phyloP scores from a whole-genome alignment of 2,888 invertebrate genomes.

The Ptilodon capucinus region DNA sequence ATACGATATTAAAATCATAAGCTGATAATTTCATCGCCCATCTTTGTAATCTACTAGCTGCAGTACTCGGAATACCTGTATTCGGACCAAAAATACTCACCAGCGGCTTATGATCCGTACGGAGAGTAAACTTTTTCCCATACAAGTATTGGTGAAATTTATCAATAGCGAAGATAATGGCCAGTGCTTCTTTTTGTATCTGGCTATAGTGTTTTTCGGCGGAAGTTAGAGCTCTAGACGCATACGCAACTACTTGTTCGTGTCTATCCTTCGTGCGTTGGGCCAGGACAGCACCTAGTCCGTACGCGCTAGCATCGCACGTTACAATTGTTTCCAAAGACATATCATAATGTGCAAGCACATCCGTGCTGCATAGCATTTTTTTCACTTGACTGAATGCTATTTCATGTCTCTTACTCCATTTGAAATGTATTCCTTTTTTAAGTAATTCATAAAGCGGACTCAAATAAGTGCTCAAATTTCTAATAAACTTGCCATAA shows the following conservation, averaged over 20 bases:
- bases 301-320: not conserved
- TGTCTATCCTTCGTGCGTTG: not conserved
- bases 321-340: not conserved
- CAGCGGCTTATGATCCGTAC: constrained; percentile 1
- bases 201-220: constrained; percentile 1
- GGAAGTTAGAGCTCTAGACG: not conserved
- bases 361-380: not conserved
- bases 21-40: constrained; percentile 4
- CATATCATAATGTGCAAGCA: not conserved
- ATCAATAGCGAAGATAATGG: constrained; percentile 1
- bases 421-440: too few species aligned
- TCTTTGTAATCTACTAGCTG: not conserved
- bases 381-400: too few species aligned
- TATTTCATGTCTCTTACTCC: too few species aligned
- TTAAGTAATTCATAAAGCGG: not conserved
- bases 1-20: constrained; percentile 5
- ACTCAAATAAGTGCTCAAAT: not conserved
- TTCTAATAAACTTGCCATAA: not conserved
- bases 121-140: not conserved
- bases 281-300: not conserved
- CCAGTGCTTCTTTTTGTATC: constrained; percentile 2
- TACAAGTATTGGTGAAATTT: constrained; percentile 2
- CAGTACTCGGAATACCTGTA: not conserved
- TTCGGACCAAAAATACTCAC: constrained; percentile 1
- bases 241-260: not conserved